phyloP scores from a whole-genome alignment of 2,113 vertebrate species.

The Taxidea taxus region DNA sequence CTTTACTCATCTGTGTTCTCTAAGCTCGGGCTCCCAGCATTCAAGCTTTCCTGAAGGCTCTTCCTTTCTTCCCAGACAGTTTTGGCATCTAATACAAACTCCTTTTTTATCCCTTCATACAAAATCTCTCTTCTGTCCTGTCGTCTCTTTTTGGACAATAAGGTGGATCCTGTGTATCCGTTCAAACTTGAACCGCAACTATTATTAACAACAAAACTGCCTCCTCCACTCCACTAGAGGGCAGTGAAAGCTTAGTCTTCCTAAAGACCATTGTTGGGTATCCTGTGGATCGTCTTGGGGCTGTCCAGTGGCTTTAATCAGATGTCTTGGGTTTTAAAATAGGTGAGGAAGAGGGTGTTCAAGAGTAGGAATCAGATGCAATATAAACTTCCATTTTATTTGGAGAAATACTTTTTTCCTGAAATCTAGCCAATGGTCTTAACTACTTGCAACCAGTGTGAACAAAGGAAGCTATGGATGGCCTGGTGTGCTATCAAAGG shows the following conservation, averaged over 20 bases:
- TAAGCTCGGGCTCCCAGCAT: background rate
- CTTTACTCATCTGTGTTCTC: background rate
- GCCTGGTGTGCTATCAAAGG: background rate
- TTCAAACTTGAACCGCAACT: background rate
- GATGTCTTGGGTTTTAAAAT: background rate
- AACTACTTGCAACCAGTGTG: background rate
- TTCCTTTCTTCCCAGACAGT: background rate
- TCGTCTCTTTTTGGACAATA: background rate
- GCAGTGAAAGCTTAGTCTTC: conserved; percentile 15
- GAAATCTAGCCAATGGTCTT: background rate
- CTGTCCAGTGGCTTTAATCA: background rate
- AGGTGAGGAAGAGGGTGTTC: background rate
- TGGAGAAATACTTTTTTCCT: background rate
- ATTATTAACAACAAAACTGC: background rate
- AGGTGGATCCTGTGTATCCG: background rate
- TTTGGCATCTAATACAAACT: background rate
- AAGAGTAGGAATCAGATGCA: background rate
- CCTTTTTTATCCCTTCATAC: background rate
- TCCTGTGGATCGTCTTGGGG: rapidly evolving
- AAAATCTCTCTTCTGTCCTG: background rate
- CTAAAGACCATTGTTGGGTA: background rate
- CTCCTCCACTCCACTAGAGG: conserved; percentile 6
- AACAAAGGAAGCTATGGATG: background rate
- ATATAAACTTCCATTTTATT: background rate
- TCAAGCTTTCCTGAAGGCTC: background rate